phyloP scores from a whole-genome alignment of 2,113 vertebrate genomes.

The Notothenia rossii region DNA sequence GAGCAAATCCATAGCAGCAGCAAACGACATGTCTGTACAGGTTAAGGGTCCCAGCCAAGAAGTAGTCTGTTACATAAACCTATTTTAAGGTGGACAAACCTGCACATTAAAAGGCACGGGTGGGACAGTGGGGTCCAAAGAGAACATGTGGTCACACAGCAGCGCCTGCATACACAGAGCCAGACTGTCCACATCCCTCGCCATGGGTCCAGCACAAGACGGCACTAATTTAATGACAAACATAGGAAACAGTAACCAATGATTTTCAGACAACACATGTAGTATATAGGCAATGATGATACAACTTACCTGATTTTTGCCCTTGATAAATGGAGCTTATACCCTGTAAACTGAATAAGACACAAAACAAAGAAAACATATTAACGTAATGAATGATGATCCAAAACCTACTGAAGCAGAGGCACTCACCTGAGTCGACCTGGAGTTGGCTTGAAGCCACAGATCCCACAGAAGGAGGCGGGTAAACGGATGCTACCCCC shows the following conservation, averaged over 20 bases:
- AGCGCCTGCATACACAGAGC: constrained; percentile 90
- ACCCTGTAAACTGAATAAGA: constrained; percentile 65
- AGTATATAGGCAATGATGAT: background rate
- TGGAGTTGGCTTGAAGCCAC: constrained; percentile 78
- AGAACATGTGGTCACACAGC: constrained; percentile 91
- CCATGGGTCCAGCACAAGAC: constrained; percentile 86
- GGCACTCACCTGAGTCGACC: constrained; percentile 75
- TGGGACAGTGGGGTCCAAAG: constrained; percentile 89
- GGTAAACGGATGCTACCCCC: constrained; percentile 83
- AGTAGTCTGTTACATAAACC: background rate
- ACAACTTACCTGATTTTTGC: constrained; percentile 76
- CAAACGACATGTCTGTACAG: no score
- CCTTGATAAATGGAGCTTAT: constrained; percentile 32
- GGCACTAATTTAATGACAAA: constrained; percentile 71
- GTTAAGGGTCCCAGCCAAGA: background rate
- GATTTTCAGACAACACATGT: background rate
- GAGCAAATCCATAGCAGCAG: no score
- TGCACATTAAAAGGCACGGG: constrained; percentile 88
- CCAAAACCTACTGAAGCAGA: background rate
- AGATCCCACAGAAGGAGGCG: constrained; percentile 84
- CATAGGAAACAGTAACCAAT: background rate
- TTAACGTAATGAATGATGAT: background rate
- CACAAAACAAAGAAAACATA: constrained; percentile 12
- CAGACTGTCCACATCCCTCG: constrained; percentile 90
- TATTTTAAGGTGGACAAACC: constrained; percentile 43